These are phyloP conservation scores for Oreohelix idahoensis DNA, from an alignment of 1,140 invertebrate species.

Conservation along the genomic window DNA sequence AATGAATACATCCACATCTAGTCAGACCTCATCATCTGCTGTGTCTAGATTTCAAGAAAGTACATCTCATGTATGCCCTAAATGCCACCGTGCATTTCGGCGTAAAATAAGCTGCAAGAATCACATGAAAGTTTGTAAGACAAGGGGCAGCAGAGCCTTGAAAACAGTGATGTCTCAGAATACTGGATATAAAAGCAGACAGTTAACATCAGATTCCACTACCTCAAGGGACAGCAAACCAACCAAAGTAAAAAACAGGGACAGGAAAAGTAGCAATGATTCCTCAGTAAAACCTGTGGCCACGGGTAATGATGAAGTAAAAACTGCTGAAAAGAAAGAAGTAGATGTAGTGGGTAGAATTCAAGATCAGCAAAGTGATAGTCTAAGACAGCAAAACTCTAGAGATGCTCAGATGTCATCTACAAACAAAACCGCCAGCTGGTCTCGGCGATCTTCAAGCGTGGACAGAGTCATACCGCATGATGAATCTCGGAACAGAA, in stretches of 20 bases:
- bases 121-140: constrained; percentile 39
- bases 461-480: neutral
- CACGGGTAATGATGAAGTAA: neutral
- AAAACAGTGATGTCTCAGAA: neutral
- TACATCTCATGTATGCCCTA: constrained; percentile 20
- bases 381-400: neutral
- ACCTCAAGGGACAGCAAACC: neutral
- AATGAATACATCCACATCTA: neutral
- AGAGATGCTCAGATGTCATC: neutral
- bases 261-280: neutral
- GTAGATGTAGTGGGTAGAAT: neutral
- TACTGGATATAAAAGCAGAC: neutral
- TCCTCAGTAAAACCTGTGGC: neutral
- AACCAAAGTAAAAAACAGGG: neutral
- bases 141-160: neutral
- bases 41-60: neutral
- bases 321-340: neutral
- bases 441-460: neutral
- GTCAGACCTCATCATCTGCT: neutral
- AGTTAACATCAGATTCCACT: neutral
- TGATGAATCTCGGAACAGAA: constrained; percentile 7
- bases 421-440: neutral
- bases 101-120: constrained; percentile 35
- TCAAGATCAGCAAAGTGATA: neutral
- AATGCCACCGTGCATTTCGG: constrained; percentile 41